These are phyloP conservation scores for Chironomus striatipennis DNA, from an alignment of 1,140 invertebrate genomes.

Conservation along the genomic window DNA sequence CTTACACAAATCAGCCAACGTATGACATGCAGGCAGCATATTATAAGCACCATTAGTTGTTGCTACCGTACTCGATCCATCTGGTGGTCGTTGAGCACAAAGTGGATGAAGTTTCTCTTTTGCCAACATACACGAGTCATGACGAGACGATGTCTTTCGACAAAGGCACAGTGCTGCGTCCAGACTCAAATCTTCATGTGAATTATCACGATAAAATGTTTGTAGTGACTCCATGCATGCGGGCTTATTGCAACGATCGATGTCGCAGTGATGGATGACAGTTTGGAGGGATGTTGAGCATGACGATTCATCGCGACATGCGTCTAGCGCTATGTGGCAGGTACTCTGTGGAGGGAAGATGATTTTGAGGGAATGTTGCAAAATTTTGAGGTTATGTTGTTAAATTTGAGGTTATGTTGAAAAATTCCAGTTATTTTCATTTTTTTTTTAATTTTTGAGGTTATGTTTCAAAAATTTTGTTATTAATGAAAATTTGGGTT, in stretches of 20 bases:
- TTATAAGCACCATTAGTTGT: constrained; percentile 38
- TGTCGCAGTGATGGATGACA: constrained; percentile 70
- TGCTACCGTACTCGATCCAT: constrained; percentile 45
- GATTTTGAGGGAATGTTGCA: not conserved
- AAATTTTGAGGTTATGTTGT: not conserved
- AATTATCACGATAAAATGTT: constrained; percentile 65
- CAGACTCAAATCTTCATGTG: constrained; percentile 66
- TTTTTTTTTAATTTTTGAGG: too few species aligned
- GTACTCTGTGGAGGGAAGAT: constrained; percentile 61
- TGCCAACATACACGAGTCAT: constrained; percentile 75
- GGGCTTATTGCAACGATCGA: constrained; percentile 64
- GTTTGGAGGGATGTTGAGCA: constrained; percentile 67
- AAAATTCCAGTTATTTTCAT: too few species aligned
- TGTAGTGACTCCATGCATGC: constrained; percentile 81
- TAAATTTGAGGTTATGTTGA: not conserved
- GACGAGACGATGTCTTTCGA: constrained; percentile 74
- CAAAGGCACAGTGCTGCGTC: constrained; percentile 87
- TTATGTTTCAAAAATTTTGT: too few species aligned
- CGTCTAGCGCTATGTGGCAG: constrained; percentile 63
- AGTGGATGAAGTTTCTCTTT: constrained; percentile 79
- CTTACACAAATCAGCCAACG: constrained; percentile 66
- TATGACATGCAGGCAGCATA: constrained; percentile 69
- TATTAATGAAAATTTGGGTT: too few species aligned
- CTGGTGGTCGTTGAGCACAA: constrained; percentile 68
- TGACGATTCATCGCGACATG: constrained; percentile 64